Evolutionary conservation across 2,888 invertebrate genomes (phyloP).

Genomic region (Incurvaria masculella): DNA sequence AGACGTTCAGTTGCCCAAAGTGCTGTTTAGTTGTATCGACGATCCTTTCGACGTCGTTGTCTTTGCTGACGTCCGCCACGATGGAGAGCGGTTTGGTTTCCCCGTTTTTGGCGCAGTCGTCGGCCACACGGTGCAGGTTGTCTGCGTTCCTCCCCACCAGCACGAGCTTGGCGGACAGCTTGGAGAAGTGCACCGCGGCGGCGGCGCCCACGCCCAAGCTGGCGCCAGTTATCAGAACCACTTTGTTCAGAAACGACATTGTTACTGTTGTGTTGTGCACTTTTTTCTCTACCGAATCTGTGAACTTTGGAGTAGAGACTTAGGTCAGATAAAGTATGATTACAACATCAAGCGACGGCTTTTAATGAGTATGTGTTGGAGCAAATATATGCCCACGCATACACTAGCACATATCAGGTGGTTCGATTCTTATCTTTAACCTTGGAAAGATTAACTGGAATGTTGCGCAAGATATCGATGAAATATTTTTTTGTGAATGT

Average conservation of each 20-base stretch:
- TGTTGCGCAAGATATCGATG: too few relatives aligned
- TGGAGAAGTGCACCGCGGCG: conserved; percentile 12
- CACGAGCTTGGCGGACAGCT: conserved; percentile 12
- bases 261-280: too few relatives aligned
- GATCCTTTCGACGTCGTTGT: conserved; percentile 60
- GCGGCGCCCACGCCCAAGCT: conserved; percentile 14
- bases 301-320: too few relatives aligned
- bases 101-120: conserved; percentile 14
- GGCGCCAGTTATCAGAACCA: conserved; percentile 13
- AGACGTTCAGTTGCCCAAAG: conserved; percentile 65
- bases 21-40: conserved; percentile 60
- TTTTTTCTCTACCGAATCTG: too few relatives aligned
- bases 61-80: conserved; percentile 61
- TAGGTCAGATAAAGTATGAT: too few relatives aligned
- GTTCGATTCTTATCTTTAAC: too few relatives aligned
- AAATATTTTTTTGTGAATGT: too few relatives aligned
- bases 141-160: conserved; percentile 10
- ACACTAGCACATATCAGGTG: too few relatives aligned
- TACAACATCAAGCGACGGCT: too few relatives aligned
- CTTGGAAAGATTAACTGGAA: too few relatives aligned
- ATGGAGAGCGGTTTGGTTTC: conserved; percentile 43
- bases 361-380: too few relatives aligned
- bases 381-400: too few relatives aligned
- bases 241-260: conserved; percentile 13
- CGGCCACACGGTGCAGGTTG: conserved; percentile 8